A percentile compares a stretch with the other conserved stretches of the same genome.
These are phyloP conservation scores for Mormyrus hasselquistii DNA, from an alignment of 2,797 vertebrate genomes.

Conservation along the genomic window DNA sequence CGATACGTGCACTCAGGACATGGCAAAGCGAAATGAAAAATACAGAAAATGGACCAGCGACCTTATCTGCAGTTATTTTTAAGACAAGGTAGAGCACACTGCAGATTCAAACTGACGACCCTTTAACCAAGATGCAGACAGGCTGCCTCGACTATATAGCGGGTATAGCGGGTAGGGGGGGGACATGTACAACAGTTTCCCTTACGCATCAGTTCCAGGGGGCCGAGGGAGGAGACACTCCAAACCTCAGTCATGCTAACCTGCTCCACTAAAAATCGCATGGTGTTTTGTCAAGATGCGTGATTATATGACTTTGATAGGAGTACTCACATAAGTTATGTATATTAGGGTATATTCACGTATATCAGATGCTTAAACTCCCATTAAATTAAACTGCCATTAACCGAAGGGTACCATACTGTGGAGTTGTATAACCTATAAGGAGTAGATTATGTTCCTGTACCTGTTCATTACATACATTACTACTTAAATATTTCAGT, in stretches of 20 bases:
- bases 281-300: background rate
- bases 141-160: background rate
- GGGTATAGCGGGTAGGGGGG: background rate
- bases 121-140: background rate
- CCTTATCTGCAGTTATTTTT: background rate
- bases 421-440: background rate
- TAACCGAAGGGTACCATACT: conserved; percentile 21
- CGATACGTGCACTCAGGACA: background rate
- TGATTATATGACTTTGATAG: conserved; percentile 18
- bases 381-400: background rate
- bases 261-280: conserved; percentile 18
- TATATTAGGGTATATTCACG: background rate
- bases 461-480: conserved; percentile 36
- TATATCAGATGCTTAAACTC: conserved; percentile 16
- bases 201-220: background rate
- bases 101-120: background rate
- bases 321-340: conserved; percentile 18
- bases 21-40: background rate
- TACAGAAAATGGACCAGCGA: background rate
- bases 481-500: conserved; percentile 34
- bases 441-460: conserved; percentile 3
- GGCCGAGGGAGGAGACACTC: background rate
- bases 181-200: background rate
- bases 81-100: background rate
- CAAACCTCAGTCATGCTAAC: background rate